These are phyloP conservation scores for Mastacembelus armatus DNA, from an alignment of 2,797 vertebrate genomes.

Conservation along the genomic window DNA sequence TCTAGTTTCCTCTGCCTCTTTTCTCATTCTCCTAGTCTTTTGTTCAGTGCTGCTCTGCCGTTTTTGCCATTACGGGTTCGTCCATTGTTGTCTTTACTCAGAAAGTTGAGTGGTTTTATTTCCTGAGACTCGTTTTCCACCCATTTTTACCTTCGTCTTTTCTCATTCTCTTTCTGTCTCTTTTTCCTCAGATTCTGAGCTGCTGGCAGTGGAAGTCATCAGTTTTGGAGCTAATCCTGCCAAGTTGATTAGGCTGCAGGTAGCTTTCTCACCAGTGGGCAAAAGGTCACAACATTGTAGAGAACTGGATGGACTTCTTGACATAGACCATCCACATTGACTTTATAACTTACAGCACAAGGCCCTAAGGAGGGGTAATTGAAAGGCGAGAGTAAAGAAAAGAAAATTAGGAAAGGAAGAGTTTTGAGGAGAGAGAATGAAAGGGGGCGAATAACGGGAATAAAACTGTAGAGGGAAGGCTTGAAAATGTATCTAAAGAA, in stretches of 20 bases:
- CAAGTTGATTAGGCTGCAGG: conserved; percentile 82
- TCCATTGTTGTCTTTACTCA: conserved; percentile 70
- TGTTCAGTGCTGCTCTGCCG: conserved; percentile 62
- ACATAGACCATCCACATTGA: conserved; percentile 76
- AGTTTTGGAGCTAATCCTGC: conserved; percentile 79
- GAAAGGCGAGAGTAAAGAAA: conserved; percentile 75
- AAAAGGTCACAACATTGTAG: conserved; percentile 78
- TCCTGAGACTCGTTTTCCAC: conserved; percentile 67
- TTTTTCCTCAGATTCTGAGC: conserved; percentile 61
- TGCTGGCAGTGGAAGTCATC: conserved; percentile 74
- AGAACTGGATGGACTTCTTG: conserved; percentile 78
- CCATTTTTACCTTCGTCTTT: conserved; percentile 56
- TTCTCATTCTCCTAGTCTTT: conserved; percentile 64
- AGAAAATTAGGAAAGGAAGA: conserved; percentile 72
- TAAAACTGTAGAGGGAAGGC: conserved; percentile 10
- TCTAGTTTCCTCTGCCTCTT: conserved; percentile 55
- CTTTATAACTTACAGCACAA: conserved; percentile 77
- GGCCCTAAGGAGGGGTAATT: conserved; percentile 78
- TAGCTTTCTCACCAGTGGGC: conserved; percentile 76
- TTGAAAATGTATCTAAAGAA: conserved; percentile 42
- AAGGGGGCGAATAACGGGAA: conserved; percentile 21
- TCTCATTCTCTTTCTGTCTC: conserved; percentile 64
- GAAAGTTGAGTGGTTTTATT: conserved; percentile 74
- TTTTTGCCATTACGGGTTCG: conserved; percentile 75
- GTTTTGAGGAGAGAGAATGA: conserved; percentile 43